Evolutionary conservation across 1,140 invertebrate species (phyloP).

Genomic region (Acromyrmex echinatior): DNA sequence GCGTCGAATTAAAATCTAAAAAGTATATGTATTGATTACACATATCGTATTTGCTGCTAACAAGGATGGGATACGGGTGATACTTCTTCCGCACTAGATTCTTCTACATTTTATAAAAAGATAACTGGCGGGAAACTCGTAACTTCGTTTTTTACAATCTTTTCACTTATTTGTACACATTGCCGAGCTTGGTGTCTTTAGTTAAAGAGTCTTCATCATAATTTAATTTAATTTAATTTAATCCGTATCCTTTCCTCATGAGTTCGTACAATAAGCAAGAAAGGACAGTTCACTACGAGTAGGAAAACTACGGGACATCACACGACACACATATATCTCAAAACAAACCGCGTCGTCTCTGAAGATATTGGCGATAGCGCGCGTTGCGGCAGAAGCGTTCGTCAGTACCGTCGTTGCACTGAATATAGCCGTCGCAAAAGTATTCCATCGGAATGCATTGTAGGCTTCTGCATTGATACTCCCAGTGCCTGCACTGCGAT

Average conservation of each 20-base stretch:
- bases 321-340: conserved; percentile 83
- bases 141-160: conserved; percentile 1
- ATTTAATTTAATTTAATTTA: background rate
- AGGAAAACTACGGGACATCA: conserved; percentile 72
- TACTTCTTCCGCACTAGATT: conserved; percentile 3
- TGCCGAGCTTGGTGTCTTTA: background rate
- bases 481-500: conserved; percentile 82
- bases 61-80: conserved; percentile 37
- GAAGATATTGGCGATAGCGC: conserved; percentile 81
- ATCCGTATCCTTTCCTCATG: conserved; percentile 42
- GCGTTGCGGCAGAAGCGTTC: conserved; percentile 89
- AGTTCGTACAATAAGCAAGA: conserved; percentile 27
- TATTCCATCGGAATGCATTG: conserved; percentile 89
- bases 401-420: conserved; percentile 91
- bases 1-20: background rate
- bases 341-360: conserved; percentile 84
- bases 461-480: conserved; percentile 88
- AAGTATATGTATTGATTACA: background rate
- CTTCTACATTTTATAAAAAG: conserved; percentile 1
- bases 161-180: background rate
- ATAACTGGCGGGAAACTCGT: background rate
- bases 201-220: too few relatives aligned
- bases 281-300: conserved; percentile 55
- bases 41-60: conserved; percentile 20
- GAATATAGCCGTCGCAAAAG: conserved; percentile 90